These are phyloP conservation scores for Piprites chloris DNA, from an alignment of 2,113 vertebrate genomes.

Conservation along the genomic window DNA sequence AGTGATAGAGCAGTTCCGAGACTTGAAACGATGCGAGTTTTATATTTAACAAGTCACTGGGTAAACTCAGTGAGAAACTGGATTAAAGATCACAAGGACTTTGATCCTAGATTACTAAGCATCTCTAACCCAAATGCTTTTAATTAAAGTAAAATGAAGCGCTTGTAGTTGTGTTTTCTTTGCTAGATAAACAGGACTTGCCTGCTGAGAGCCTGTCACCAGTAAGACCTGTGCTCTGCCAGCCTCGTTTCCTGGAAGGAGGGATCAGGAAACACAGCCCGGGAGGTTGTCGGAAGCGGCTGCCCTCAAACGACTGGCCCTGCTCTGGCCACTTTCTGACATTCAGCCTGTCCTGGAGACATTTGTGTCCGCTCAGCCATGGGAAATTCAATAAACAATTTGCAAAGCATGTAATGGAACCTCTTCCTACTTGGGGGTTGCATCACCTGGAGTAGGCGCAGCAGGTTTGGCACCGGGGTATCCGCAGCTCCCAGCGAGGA, in stretches of 20 bases:
- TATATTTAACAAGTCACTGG: background rate
- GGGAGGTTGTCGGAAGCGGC: background rate
- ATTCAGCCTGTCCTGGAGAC: background rate
- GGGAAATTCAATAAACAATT: background rate
- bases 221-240: background rate
- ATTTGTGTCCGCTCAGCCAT: background rate
- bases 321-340: background rate
- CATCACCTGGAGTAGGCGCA: background rate
- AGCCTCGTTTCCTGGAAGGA: constrained; percentile 12
- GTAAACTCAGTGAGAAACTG: constrained; percentile 37
- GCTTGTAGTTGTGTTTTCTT: constrained; percentile 53
- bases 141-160: constrained; percentile 56
- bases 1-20: background rate
- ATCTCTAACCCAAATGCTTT: constrained; percentile 10
- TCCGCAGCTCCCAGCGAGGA: background rate
- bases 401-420: background rate
- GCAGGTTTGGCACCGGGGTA: constrained; percentile 4
- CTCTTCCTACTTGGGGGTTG: background rate
- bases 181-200: constrained; percentile 63
- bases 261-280: background rate
- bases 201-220: constrained; percentile 31
- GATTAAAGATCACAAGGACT: constrained; percentile 60
- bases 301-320: background rate
- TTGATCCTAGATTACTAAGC: constrained; percentile 67
- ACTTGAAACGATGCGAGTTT: background rate